phyloP scores from a whole-genome alignment of 1,140 invertebrate species.

The Polyergus mexicanus region DNA sequence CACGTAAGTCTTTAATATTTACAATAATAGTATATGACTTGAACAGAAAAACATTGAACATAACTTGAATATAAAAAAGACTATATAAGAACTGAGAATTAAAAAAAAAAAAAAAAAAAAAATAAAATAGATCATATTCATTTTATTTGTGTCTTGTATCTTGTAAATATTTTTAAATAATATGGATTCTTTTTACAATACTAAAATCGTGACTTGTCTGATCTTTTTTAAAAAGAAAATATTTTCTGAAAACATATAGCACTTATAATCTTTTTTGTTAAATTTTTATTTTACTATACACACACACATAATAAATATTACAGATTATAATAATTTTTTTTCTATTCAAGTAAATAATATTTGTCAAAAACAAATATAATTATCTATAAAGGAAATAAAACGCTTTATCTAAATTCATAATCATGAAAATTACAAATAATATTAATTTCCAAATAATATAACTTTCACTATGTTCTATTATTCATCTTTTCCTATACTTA shows the following conservation, averaged over 20 bases:
- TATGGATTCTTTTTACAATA: too few relatives aligned
- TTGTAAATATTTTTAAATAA: too few relatives aligned
- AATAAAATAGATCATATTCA: too few relatives aligned
- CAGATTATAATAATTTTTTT: too few relatives aligned
- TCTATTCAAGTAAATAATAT: background rate
- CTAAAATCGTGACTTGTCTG: too few relatives aligned
- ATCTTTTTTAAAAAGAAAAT: too few relatives aligned
- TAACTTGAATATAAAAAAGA: background rate
- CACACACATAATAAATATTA: too few relatives aligned
- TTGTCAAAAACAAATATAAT: background rate
- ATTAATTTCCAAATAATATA: background rate
- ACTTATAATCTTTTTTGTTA: too few relatives aligned
- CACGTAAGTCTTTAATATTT: background rate
- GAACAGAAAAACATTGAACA: background rate
- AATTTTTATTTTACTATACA: too few relatives aligned
- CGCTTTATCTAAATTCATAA: background rate
- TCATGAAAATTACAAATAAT: background rate
- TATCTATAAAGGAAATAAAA: background rate
- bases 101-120: too few relatives aligned
- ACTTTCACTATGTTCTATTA: background rate
- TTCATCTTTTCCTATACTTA: background rate
- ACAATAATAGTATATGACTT: background rate
- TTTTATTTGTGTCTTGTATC: too few relatives aligned
- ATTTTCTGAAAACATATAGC: too few relatives aligned
- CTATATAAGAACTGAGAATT: background rate